These are phyloP conservation scores for Oreortyx pictus DNA, from an alignment of 2,797 vertebrate species.

Conservation along the genomic window DNA sequence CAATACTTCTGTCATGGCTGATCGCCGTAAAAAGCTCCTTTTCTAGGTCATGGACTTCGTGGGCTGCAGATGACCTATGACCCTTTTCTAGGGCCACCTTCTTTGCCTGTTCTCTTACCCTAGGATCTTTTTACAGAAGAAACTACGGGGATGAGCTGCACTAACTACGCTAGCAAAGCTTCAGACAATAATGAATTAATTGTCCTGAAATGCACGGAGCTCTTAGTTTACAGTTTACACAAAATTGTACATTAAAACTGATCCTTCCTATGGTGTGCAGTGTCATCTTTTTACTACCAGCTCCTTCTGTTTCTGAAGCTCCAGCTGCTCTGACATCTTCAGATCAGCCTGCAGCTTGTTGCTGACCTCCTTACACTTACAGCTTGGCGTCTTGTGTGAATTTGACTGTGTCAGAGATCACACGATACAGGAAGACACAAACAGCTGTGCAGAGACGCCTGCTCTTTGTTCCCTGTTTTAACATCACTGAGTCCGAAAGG, in stretches of 20 bases:
- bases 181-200: not conserved
- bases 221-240: not conserved
- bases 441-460: not conserved
- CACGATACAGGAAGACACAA: not conserved
- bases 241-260: not conserved
- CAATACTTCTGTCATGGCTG: not conserved
- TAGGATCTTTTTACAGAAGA: not conserved
- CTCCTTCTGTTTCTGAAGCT: not conserved
- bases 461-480: not conserved
- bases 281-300: not conserved
- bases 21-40: not conserved
- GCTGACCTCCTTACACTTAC: not conserved
- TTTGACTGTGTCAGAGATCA: not conserved
- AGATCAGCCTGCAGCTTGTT: not conserved
- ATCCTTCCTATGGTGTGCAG: not conserved
- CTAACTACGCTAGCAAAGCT: not conserved
- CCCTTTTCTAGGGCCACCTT: not conserved
- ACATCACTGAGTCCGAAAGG: not conserved
- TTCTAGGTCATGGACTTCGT: not conserved
- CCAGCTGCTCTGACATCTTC: not conserved
- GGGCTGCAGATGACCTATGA: not conserved
- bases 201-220: not conserved
- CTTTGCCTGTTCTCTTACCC: not conserved
- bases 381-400: not conserved
- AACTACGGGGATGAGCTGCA: not conserved